Evolutionary conservation across 2,113 vertebrate genomes (phyloP).

Genomic region (Porphyrio hochstetteri): DNA sequence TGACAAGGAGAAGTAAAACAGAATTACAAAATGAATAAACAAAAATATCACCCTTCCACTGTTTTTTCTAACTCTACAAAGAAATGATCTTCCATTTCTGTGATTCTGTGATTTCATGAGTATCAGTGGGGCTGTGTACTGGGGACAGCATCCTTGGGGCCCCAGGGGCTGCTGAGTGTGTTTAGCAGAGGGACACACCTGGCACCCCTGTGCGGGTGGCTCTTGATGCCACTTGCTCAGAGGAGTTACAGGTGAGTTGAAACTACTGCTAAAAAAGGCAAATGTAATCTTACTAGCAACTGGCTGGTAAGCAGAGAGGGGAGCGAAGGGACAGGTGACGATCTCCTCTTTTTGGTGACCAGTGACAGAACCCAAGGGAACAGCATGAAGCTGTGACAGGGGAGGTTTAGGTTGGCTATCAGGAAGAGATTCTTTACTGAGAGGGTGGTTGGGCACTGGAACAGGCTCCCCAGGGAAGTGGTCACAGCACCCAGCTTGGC

Average conservation of each 20-base stretch:
- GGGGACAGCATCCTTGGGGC: accelerated
- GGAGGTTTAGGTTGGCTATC: too few species aligned
- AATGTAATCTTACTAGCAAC: background rate
- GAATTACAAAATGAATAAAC: background rate
- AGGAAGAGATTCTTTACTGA: too few species aligned
- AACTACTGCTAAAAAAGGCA: background rate
- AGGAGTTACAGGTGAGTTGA: background rate
- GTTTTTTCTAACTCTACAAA: background rate
- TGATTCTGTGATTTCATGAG: background rate
- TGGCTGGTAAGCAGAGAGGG: background rate
- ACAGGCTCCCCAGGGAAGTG: too few species aligned
- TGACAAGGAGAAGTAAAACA: background rate
- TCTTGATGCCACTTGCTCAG: background rate
- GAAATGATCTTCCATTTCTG: background rate
- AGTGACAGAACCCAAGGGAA: too few species aligned
- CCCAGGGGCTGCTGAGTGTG: accelerated
- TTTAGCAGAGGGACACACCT: background rate
- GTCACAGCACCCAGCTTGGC: too few species aligned
- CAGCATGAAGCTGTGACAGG: too few species aligned
- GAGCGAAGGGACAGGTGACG: too few species aligned
- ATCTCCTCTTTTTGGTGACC: too few species aligned
- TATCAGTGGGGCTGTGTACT: background rate
- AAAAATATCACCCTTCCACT: background rate
- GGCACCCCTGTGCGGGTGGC: accelerated
- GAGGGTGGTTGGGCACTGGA: too few species aligned